phyloP scores from a whole-genome alignment of 2,888 invertebrate genomes.

The Habrosyne pyritoides region DNA sequence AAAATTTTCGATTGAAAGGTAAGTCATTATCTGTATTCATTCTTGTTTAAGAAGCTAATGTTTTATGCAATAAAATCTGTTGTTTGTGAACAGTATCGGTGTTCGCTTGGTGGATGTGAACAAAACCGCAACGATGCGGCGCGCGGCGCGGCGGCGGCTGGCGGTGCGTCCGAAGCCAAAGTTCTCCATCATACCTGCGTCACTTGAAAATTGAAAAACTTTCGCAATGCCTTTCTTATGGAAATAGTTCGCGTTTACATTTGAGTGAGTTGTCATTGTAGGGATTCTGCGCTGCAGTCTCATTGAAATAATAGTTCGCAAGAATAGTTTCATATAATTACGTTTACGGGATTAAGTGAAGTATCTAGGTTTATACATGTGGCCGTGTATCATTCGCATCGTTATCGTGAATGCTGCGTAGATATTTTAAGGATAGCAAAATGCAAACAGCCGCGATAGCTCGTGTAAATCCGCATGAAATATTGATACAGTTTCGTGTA shows the following conservation, averaged over 20 bases:
- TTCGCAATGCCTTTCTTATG: slow-evolving; percentile 81
- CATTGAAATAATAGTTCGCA: slow-evolving; percentile 60
- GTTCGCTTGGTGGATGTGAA: slow-evolving; percentile 22
- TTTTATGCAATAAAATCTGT: neutral
- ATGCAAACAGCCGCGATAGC: slow-evolving; percentile 75
- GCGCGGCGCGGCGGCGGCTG: slow-evolving; percentile 19
- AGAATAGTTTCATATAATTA: slow-evolving; percentile 21
- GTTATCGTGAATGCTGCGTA: slow-evolving; percentile 41
- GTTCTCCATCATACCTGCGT: slow-evolving; percentile 81
- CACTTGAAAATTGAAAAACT: slow-evolving; percentile 84
- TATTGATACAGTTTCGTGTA: slow-evolving; percentile 84
- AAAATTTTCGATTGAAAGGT: too few relatives aligned
- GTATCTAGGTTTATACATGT: neutral
- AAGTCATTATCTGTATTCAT: too few relatives aligned
- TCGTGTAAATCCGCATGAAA: slow-evolving; percentile 82
- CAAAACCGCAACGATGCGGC: slow-evolving; percentile 33
- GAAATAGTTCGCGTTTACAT: slow-evolving; percentile 80
- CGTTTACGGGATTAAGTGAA: too few relatives aligned
- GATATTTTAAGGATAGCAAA: slow-evolving; percentile 67
- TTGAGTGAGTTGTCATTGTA: slow-evolving; percentile 81
- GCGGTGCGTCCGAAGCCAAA: slow-evolving; percentile 69
- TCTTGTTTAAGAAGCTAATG: neutral
- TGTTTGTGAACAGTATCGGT: slow-evolving; percentile 4
- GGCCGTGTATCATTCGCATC: slow-evolving; percentile 10
- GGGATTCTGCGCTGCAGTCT: slow-evolving; percentile 68